Percentiles rank a stretch among this genome's conserved stretches.
These are phyloP conservation scores for Ptiloglossa arizonensis DNA, from an alignment of 1,140 invertebrate species.

Conservation along the genomic window DNA sequence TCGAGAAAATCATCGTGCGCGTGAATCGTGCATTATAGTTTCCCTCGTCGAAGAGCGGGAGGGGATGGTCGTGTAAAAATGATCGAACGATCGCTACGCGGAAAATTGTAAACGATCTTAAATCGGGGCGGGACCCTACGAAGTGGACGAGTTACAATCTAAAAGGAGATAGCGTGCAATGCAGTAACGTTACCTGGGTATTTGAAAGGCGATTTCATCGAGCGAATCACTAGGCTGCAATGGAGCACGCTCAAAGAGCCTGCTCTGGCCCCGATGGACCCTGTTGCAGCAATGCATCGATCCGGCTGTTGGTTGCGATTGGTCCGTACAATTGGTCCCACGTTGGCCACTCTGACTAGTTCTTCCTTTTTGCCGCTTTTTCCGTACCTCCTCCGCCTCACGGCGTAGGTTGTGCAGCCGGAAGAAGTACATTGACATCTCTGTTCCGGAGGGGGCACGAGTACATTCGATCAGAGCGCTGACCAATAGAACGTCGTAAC, in stretches of 20 bases:
- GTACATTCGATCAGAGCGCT: conserved; percentile 45
- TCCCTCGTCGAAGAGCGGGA: no score
- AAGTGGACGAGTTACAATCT: neutral
- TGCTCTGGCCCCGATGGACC: conserved; percentile 84
- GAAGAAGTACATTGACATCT: conserved; percentile 97
- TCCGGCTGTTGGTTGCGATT: conserved; percentile 79
- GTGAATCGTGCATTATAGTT: no score
- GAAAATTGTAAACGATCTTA: no score
- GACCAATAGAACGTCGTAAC: neutral
- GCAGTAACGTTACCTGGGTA: conserved; percentile 89
- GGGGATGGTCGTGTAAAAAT: no score
- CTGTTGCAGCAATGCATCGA: conserved; percentile 78
- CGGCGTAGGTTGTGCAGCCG: conserved; percentile 94
- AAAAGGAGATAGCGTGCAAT: conserved; percentile 13
- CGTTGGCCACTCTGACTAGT: conserved; percentile 75
- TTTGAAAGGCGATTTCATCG: conserved; percentile 95
- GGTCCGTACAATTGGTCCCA: conserved; percentile 77
- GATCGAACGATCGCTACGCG: no score
- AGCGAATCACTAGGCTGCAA: conserved; percentile 92
- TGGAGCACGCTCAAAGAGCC: conserved; percentile 91
- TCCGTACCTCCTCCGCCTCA: conserved; percentile 87
- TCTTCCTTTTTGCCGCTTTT: conserved; percentile 82
- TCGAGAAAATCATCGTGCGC: no score
- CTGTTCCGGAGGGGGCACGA: conserved; percentile 71
- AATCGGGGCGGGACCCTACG: neutral